These are phyloP conservation scores for Nowickia ferox DNA, from an alignment of 2,888 invertebrate species.

Conservation along the genomic window DNA sequence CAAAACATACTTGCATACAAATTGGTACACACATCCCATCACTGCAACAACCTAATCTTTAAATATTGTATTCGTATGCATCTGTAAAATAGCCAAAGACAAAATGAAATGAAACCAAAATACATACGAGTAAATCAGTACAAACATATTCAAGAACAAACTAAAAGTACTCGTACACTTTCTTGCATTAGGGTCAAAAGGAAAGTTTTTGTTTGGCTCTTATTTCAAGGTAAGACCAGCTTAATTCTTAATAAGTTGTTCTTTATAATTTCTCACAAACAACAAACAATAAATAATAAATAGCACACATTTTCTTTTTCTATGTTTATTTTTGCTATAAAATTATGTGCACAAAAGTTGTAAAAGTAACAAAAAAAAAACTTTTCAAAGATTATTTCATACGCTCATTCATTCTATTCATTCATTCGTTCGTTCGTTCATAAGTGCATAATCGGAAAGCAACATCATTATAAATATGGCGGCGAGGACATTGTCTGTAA, in stretches of 20 bases:
- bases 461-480: not conserved
- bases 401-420: not conserved
- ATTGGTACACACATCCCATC: constrained; percentile 62
- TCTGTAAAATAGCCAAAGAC: constrained; percentile 20
- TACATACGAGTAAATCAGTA: constrained; percentile 3
- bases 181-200: constrained; percentile 61
- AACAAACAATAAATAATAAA: constrained; percentile 34
- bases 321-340: constrained; percentile 34
- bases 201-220: constrained; percentile 60
- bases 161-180: constrained; percentile 34
- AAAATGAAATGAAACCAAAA: not conserved
- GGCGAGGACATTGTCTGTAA: not conserved
- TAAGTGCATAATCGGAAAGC: constrained; percentile 10
- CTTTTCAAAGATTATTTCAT: not conserved
- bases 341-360: constrained; percentile 50
- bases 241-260: constrained; percentile 51
- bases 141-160: not conserved
- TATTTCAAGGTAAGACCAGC: constrained; percentile 66
- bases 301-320: constrained; percentile 37
- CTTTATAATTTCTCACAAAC: constrained; percentile 27
- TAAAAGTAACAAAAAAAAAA: constrained; percentile 28
- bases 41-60: constrained; percentile 59
- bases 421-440: not conserved
- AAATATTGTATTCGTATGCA: constrained; percentile 35
- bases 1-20: constrained; percentile 48